These are phyloP conservation scores for Megaleporinus macrocephalus DNA, from an alignment of 2,113 vertebrate genomes.

Conservation along the genomic window DNA sequence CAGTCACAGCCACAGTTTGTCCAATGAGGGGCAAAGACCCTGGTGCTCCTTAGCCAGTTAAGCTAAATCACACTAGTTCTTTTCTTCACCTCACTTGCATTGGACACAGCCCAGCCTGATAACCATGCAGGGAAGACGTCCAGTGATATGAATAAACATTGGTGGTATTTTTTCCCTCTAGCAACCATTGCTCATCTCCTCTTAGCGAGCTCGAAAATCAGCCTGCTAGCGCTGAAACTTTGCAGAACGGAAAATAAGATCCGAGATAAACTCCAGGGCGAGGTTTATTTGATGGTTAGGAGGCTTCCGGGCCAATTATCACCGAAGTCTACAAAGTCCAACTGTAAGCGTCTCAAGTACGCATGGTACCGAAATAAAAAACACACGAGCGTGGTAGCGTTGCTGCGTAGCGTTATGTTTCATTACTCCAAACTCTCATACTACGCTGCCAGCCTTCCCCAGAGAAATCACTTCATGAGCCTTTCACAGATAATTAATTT, in stretches of 20 bases:
- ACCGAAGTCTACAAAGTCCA: not conserved
- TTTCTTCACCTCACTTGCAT: no score
- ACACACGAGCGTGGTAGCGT: not conserved
- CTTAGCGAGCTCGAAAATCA: not conserved
- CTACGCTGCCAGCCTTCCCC: not conserved
- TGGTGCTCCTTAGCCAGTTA: no score
- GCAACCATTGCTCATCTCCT: no score
- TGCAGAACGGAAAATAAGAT: not conserved
- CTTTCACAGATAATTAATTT: not conserved
- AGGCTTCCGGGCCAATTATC: not conserved
- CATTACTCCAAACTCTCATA: slow-evolving; percentile 3
- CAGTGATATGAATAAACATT: no score
- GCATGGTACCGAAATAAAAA: not conserved
- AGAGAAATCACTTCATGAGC: not conserved
- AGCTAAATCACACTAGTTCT: no score
- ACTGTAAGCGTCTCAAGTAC: not conserved
- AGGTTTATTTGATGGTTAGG: not conserved
- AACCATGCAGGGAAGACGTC: no score
- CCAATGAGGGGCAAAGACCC: no score
- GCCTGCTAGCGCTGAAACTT: not conserved
- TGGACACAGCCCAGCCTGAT: no score
- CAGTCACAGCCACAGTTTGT: no score
- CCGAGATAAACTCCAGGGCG: not conserved
- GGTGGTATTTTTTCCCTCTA: no score
- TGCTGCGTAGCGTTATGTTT: not conserved